phyloP scores from a whole-genome alignment of 2,113 vertebrate species.

The Hemibagrus wyckioides region DNA sequence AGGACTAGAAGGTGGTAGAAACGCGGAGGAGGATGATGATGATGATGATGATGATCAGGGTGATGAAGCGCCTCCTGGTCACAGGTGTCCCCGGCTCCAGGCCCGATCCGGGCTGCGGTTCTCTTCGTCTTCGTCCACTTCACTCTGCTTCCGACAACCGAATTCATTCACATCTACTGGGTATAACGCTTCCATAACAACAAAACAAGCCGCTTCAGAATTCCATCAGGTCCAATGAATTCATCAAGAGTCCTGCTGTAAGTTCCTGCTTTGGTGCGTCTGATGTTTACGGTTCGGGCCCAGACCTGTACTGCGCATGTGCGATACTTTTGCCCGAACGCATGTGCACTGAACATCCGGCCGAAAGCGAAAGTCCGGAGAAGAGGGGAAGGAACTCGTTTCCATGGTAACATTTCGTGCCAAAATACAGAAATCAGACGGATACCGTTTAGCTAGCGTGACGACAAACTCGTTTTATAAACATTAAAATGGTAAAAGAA shows the following conservation, averaged over 20 bases:
- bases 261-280: not conserved
- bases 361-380: not conserved
- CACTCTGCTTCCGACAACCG: not conserved
- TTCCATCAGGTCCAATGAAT: not conserved
- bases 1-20: not conserved
- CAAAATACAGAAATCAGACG: not conserved
- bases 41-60: not conserved
- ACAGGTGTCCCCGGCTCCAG: not conserved
- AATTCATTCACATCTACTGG: constrained; percentile 1
- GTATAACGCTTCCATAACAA: not conserved
- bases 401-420: not conserved
- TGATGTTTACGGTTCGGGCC: not conserved
- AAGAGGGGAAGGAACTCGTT: not conserved
- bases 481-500: no score
- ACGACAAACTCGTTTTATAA: not conserved
- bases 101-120: not conserved
- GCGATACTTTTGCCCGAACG: not conserved
- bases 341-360: not conserved
- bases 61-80: not conserved
- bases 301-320: not conserved
- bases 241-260: accelerated
- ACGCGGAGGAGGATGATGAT: not conserved
- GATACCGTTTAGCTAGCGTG: not conserved
- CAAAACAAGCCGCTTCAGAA: not conserved
- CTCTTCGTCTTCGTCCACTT: not conserved